phyloP scores from a whole-genome alignment of 2,797 vertebrate genomes.

The Rhinoraja longicauda region DNA sequence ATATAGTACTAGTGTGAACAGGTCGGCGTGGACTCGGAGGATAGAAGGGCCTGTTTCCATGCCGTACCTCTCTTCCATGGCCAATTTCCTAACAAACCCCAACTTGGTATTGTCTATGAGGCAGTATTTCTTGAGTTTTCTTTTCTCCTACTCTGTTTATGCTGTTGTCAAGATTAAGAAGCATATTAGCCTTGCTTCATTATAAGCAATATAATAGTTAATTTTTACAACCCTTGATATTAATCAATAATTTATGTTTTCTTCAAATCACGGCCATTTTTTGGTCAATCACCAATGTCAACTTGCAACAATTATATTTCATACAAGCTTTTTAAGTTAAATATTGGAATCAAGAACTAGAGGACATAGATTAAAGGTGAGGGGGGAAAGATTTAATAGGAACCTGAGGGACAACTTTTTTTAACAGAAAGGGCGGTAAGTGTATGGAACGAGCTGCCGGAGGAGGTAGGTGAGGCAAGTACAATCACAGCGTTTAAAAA shows the following conservation, averaged over 20 bases:
- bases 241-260: neutral
- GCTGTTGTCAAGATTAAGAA: too few relatives aligned
- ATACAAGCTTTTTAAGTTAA: neutral
- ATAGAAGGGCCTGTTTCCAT: too few relatives aligned
- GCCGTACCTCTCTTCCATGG: neutral
- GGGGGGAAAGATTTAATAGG: too few relatives aligned
- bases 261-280: neutral
- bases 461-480: too few relatives aligned
- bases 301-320: neutral
- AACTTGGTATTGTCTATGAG: neutral
- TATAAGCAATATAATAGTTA: neutral
- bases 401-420: too few relatives aligned
- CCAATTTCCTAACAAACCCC: neutral
- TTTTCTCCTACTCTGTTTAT: neutral
- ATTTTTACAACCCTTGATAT: neutral
- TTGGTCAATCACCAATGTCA: neutral
- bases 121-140: neutral
- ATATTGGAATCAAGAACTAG: too few relatives aligned
- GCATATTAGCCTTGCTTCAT: neutral
- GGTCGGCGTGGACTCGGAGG: too few relatives aligned
- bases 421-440: too few relatives aligned
- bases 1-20: too few relatives aligned
- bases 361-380: too few relatives aligned
- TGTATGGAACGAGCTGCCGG: too few relatives aligned
- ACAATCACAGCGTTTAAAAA: too few relatives aligned